Base-by-base conservation (phyloP, 2,797 vertebrate species). In the Enteromius fasciolatus region DNA sequence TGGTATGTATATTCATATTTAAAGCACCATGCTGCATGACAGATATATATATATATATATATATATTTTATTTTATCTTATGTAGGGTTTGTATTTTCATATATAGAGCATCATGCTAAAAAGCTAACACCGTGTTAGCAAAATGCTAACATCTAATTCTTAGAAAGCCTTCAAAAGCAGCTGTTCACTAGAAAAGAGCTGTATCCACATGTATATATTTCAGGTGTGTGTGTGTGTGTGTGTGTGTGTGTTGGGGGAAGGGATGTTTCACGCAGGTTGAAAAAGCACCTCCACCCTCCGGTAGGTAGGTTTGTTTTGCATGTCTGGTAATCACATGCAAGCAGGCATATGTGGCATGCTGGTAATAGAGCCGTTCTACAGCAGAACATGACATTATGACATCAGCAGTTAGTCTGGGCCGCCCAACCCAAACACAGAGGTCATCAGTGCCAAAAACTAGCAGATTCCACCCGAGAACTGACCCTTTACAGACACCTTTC, bases 301-400 rank as follows among this genome's bases (percentile, higher is more conserved):
- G 11, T 61, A 17, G 17, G 85, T 54, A 17, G 17, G 85, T 83
- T 92, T 94, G 92, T 94, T 94, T 93, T 93, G 90, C 90, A 94
- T 94, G 92, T 91, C 91, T 93, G 81, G 87, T 92, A 90, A 93
- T 93, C 91, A 93, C 87, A 91, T 90, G 91, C 84, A 69, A 86
- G 84, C 84, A 83, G 90, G 92, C 92, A 92, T 92, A 33, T 33
- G 90, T 86, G 78, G 85, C 86, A 87, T 88, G 91, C 90, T 90
- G 86, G 87, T 90, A 94, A 93, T 91, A 89, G 90, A 93, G 92
- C 91, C 90, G 92, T 92, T 92, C 91, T 91, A 93, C 92, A 91
- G 90, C 48, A 9, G 25, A 50, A 31, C 28, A 50, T 84, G 63
- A 82, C 28, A 31, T 31, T 31, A 31, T 31, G 28, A 31, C 28